Base-by-base conservation (phyloP, 1,140 invertebrate species). In the Andricus grossulariae region DNA sequence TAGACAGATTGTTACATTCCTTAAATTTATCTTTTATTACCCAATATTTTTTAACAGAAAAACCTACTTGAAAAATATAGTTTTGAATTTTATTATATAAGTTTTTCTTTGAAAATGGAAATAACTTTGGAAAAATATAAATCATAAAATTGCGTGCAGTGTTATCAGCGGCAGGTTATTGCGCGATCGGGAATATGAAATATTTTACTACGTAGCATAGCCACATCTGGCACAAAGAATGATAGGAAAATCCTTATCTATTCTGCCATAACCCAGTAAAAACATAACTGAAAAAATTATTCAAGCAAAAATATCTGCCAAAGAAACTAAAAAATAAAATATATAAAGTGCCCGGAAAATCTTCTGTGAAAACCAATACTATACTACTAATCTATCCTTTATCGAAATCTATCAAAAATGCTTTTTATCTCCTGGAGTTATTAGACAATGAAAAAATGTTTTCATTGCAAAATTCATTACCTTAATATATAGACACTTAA, bases 161-260 rank as follows among this genome's bases (percentile, higher is more conserved):
- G 73, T 75, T 82, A 77, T 80, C 75, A 71, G 66, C 50, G 45
- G 49, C 60, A 45, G 60, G 45, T 81, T 81, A 81, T 76, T 66
- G 25, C 25, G 60, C 60, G 60, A 80, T 80, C 57, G 66, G 51
- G 21, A 76, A 76, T 82, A 83, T 78, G 60, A 82, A 83, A 83
- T 45, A 72, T 78, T 82, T 83, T 73, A 82, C 52, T 80, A 50
- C 80, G 72, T 76, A 71, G 71, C 71, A 78, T 78, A 57, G 80
- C 73, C 45, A 25, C 11, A 25, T 32, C 32, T 32, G 13, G 57
- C 19, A 57, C 19, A 57, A 55, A 55, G 54, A 55, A 55, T 19
- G 55, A 57, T 25, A 25, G 19, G 19, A 57, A 57, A 21, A 45
- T 66, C 39, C 60, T 66, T 66, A 45, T 66, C 60, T 66, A 66